These are phyloP conservation scores for Macrobrachium rosenbergii DNA, from an alignment of 1,140 invertebrate genomes.

Conservation along the genomic window DNA sequence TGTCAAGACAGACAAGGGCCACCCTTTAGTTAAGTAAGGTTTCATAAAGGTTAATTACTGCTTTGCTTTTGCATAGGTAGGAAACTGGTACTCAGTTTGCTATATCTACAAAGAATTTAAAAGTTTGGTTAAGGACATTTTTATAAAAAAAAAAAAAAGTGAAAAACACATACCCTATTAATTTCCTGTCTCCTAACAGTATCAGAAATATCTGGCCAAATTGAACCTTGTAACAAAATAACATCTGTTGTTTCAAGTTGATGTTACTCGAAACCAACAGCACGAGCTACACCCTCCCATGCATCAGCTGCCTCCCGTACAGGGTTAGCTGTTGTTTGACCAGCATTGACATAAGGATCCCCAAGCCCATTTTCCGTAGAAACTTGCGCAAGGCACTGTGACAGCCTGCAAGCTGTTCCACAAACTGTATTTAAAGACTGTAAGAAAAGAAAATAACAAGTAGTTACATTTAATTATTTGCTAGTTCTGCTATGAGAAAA, in stretches of 20 bases:
- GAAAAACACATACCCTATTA: background rate
- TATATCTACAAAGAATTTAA: no score
- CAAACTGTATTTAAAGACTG: constrained; percentile 57
- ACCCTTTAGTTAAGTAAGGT: no score
- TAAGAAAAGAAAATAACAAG: background rate
- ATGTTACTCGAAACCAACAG: constrained; percentile 52
- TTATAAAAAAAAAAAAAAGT: background rate
- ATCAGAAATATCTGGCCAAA: constrained; percentile 42
- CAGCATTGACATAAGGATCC: constrained; percentile 4
- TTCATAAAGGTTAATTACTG: no score
- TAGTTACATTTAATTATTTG: background rate
- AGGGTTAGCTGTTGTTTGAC: constrained; percentile 19
- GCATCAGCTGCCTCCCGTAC: constrained; percentile 45
- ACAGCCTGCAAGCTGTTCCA: constrained; percentile 54
- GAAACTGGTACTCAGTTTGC: no score
- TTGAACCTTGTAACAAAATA: constrained; percentile 50
- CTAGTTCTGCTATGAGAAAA: background rate
- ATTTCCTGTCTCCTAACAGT: constrained; percentile 17
- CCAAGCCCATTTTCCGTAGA: constrained; percentile 12
- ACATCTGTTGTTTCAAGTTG: constrained; percentile 51
- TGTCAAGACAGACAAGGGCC: no score
- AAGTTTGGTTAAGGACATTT: no score
- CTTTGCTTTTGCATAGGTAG: no score
- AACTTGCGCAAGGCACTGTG: constrained; percentile 52
- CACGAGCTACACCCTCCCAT: constrained; percentile 54